Base-by-base conservation (phyloP, 2,797 vertebrate species). In the Poeciliopsis gracilis region DNA sequence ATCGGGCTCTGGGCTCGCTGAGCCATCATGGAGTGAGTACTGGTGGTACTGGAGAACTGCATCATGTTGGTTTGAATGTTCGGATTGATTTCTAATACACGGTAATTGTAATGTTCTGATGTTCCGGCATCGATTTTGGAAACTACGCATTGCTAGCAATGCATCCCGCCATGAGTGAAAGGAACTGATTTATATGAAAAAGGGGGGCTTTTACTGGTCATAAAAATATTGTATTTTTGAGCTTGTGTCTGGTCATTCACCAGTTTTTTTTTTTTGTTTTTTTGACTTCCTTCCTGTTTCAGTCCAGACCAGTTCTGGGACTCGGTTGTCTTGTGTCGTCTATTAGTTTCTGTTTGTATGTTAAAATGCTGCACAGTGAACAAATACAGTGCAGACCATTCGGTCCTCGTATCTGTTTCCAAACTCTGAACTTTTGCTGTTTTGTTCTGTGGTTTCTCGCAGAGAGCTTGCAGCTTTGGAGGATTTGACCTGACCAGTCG, bases 391-490 rank as follows among this genome's bases (percentile, higher is more conserved):
- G 33, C 61, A 23, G 7, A 23, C 18, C 8, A 6, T 6, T 6
- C 2, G 10, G 45, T 43, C 7, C 33, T 47, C 43, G 47, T 38
- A 12, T 28, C 12, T 30, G 16, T 10, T 36, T 36, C 33, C 8
- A 43, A 25, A 43, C 11, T 70, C 67, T 36, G n/a, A 70, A 70
- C 67, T 16, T 46, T 46, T 3, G 43, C 41, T 70, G 23, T 16
- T 45, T 46, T 45, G 25, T 16, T 45, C 25, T 45, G 41, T 13
- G 4, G 67, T 18, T 53, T 36, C 67, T 82, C 75, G 90, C 95
- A 99, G 98, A 97, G 98, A 94, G 98, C 98, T 38, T 98, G 97
- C 90, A 99, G 98, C 89, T 99, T 99, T 81, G 98, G 98, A 90
- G 98, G 98, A 67, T 99, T 99, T 87, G 98, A 99, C 91, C 90